A percentile compares a stretch with the other conserved stretches of the same genome.
These are phyloP conservation scores for Taenioides sp. DNA, from an alignment of 2,797 vertebrate genomes.

Conservation along the genomic window DNA sequence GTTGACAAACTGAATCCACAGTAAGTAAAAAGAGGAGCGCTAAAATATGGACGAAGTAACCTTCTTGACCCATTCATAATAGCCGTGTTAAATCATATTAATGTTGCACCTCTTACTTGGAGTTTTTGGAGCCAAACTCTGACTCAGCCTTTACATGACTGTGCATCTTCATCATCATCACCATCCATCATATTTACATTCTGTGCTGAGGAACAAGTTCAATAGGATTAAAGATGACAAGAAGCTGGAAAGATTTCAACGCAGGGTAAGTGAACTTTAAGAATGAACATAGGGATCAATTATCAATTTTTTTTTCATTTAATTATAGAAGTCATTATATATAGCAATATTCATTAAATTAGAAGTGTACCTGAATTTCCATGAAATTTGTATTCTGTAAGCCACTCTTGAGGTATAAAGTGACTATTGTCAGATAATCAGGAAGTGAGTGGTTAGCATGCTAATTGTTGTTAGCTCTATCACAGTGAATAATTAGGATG, in stretches of 20 bases:
- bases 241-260: slow-evolving; percentile 38
- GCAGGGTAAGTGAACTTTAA: background rate
- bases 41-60: background rate
- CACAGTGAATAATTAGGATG: too few relatives aligned
- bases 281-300: background rate
- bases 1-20: background rate
- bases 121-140: slow-evolving; percentile 47
- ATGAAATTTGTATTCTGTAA: too few relatives aligned
- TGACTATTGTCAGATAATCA: too few relatives aligned
- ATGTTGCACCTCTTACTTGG: background rate
- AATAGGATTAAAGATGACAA: slow-evolving; percentile 48
- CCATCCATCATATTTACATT: slow-evolving; percentile 55
- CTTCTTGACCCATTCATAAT: slow-evolving; percentile 15
- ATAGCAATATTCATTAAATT: too few relatives aligned
- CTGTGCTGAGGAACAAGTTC: slow-evolving; percentile 35
- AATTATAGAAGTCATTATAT: background rate
- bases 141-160: slow-evolving; percentile 58
- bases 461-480: too few relatives aligned
- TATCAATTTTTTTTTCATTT: background rate
- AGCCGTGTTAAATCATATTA: slow-evolving; percentile 49
- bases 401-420: too few relatives aligned
- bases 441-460: too few relatives aligned
- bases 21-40: background rate
- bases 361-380: too few relatives aligned
- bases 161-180: slow-evolving; percentile 38